Base-by-base conservation (phyloP, 2,113 vertebrate genomes). In the Chaenogobius annularis region DNA sequence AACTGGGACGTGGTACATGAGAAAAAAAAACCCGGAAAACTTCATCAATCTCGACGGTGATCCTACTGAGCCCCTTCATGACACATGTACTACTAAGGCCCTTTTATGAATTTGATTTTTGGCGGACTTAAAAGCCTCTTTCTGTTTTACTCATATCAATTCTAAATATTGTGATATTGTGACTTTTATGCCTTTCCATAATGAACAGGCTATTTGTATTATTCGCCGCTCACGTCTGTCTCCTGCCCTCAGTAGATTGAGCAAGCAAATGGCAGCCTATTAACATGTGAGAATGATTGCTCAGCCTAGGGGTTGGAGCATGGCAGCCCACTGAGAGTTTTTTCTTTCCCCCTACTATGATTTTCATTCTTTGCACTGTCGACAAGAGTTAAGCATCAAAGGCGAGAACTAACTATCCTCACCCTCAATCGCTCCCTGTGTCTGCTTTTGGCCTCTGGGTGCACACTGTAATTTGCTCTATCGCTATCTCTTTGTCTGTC, bases 311-410 rank as follows among this genome's bases (percentile, higher is more conserved):
- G 86, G 77, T 83, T 83, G 80, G 37, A 82, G n/a, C n/a, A n/a
- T 64, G 70, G 81, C 87, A 83, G 80, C 88, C 80, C 80, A 81
- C 80, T 64, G 86, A 87, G 85, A 86, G 69, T 26, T 43, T 69
- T 75, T 69, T 75, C 74, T 80, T 79, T 58, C 9, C 55, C 6
- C 55, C 69, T 43, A 23, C 72, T 85, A 64, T 88, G 83, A 82
- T 82, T 89, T 78, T 80, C 83, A 68, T 70, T 83, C 85, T 88
- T 81, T 85, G 80, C 83, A 48, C 82, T 85, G 84, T 85, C 75
- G 80, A 89, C 70, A 54, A 87, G 85, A 87, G 85, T 87, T 89
- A 87, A 87, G 82, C 87, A 90, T 92, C 87, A 90, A 91, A 91
- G 86, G 78, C 79, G 54, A 83, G 82, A 78, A 82, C 85, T 90